A percentile compares a stretch with the other conserved stretches of the same genome.
Evolutionary conservation across 2,888 invertebrate genomes (phyloP).

Genomic region (Nasonovia ribisnigri): DNA sequence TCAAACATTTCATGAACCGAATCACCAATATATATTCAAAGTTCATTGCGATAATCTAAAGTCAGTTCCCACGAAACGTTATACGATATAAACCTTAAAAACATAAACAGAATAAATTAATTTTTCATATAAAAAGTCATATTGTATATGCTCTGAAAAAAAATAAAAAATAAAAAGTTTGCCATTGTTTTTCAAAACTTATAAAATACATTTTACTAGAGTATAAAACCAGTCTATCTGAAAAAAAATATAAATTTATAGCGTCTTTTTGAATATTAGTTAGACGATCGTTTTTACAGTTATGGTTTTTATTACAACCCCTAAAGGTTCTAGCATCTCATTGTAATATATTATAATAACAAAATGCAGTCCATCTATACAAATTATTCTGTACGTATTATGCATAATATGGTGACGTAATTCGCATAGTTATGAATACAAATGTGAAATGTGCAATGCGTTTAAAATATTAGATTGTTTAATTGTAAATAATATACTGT

Average conservation of each 20-base stretch:
- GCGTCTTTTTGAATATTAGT: background rate
- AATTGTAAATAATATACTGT: background rate
- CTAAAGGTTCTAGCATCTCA: background rate
- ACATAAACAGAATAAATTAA: background rate
- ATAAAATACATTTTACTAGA: background rate
- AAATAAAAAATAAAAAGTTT: background rate
- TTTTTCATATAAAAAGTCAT: background rate
- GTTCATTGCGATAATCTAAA: background rate
- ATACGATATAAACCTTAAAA: background rate
- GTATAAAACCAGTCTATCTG: background rate
- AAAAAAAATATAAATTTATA: background rate
- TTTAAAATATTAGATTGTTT: constrained; percentile 3
- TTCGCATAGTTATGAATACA: background rate
- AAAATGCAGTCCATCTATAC: background rate
- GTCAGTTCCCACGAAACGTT: background rate
- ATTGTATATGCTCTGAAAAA: background rate
- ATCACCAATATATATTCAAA: background rate
- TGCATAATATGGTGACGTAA: background rate
- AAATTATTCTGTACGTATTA: background rate
- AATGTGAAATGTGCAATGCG: background rate
- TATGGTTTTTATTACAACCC: background rate
- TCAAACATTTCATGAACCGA: background rate
- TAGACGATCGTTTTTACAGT: background rate
- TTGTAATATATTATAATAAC: background rate
- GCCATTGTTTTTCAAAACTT: background rate